Conservation (phyloP, 2,888 invertebrate genomes). For the Arge pagana region DNA sequence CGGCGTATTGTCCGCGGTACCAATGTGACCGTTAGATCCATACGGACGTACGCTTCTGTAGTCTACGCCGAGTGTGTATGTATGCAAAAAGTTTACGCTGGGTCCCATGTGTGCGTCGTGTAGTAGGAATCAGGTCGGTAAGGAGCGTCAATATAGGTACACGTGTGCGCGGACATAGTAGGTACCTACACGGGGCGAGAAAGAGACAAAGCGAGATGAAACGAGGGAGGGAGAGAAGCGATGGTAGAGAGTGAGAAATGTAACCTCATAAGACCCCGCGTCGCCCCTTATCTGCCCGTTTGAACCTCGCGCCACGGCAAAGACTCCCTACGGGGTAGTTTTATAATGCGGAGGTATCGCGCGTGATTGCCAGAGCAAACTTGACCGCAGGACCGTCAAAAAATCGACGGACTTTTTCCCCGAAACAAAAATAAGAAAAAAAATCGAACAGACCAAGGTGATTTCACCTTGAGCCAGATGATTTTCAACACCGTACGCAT, state of each 20-base stretch:
- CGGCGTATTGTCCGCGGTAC: slow-evolving; percentile 54
- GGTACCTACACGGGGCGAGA: neutral
- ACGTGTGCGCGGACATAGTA: neutral
- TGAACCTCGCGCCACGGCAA: slow-evolving; percentile 36
- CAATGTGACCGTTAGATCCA: too few species aligned
- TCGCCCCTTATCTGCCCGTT: slow-evolving; percentile 35
- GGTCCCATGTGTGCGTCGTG: slow-evolving; percentile 23
- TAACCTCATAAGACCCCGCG: slow-evolving; percentile 1
- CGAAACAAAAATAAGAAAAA: too few species aligned
- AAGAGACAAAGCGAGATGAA: too few species aligned
- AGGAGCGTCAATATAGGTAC: slow-evolving; percentile 22
- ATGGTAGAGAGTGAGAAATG: neutral
- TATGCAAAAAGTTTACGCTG: slow-evolving; percentile 13
- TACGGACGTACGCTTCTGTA: slow-evolving; percentile 19
- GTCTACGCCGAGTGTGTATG: slow-evolving; percentile 21
- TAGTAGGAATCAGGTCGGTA: too few species aligned
- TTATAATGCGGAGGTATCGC: slow-evolving; percentile 51
- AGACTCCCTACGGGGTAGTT: slow-evolving; percentile 45
- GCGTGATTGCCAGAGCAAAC: slow-evolving; percentile 44
- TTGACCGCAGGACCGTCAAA: too few species aligned
- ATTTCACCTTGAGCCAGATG: too few species aligned
- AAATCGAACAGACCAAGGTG: too few species aligned
- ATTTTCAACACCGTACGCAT: too few species aligned
- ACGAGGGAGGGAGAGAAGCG: slow-evolving; percentile 37
- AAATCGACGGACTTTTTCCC: too few species aligned